A percentile compares a stretch with the other conserved stretches of the same genome.
Evolutionary conservation across 2,113 vertebrate species (phyloP).

Genomic region (Acanthochromis polyacanthus): DNA sequence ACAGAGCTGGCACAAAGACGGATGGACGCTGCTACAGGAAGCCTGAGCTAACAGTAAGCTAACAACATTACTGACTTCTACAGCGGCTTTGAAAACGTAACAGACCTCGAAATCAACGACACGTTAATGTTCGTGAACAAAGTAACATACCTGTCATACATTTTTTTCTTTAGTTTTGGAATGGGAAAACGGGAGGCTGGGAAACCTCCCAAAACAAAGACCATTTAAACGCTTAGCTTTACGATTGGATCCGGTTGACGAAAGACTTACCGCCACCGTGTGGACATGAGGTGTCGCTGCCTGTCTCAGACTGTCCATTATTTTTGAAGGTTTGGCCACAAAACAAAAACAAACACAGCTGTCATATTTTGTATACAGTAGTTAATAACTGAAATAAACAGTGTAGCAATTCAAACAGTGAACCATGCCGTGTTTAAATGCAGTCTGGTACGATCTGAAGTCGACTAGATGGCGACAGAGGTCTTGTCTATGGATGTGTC

Average conservation of each 20-base stretch:
- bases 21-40: constrained; percentile 30
- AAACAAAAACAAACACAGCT: background rate
- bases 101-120: background rate
- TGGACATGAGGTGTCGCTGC: constrained; percentile 15
- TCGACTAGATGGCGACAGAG: background rate
- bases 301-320: fast-evolving
- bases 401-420: background rate
- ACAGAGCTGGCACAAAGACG: constrained; percentile 53
- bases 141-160: constrained; percentile 80
- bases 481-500: fast-evolving
- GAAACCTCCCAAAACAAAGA: constrained; percentile 78
- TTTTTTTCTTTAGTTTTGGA: constrained; percentile 66
- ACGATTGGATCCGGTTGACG: background rate
- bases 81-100: background rate
- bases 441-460: too few relatives aligned
- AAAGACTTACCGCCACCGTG: constrained; percentile 32
- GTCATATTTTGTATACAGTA: too few relatives aligned
- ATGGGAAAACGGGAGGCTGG: constrained; percentile 34
- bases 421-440: background rate
- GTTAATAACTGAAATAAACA: background rate
- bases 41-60: constrained; percentile 26
- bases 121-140: background rate
- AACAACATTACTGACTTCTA: constrained; percentile 1
- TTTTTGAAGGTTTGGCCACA: too few relatives aligned
- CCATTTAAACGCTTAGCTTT: constrained; percentile 66